phyloP scores from a whole-genome alignment of 1,140 invertebrate species.

The Heliconius himera region DNA sequence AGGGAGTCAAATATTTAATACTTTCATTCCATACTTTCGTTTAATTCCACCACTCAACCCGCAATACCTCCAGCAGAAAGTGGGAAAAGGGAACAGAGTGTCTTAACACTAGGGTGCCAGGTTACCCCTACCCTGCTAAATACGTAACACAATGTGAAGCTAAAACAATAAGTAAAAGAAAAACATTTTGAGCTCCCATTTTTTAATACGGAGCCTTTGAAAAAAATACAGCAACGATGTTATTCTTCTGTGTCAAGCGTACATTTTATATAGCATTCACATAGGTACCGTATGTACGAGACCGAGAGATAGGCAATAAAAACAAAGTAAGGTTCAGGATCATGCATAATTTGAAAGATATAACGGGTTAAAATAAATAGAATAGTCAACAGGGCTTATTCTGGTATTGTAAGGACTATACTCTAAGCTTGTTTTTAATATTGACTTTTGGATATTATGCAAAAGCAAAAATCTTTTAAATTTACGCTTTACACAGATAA shows the following conservation, averaged over 20 bases:
- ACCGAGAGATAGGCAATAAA: background rate
- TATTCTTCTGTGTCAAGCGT: background rate
- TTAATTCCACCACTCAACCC: too few species aligned
- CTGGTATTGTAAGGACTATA: background rate
- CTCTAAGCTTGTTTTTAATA: background rate
- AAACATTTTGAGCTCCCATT: background rate
- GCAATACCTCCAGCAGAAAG: too few species aligned
- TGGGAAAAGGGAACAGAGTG: too few species aligned
- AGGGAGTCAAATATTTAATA: too few species aligned
- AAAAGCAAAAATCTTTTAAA: background rate
- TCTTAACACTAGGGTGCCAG: too few species aligned
- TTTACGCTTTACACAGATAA: background rate
- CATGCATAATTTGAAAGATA: slow-evolving; percentile 7
- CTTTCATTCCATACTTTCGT: too few species aligned
- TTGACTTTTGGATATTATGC: too few species aligned
- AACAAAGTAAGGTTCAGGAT: background rate
- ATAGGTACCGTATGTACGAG: background rate
- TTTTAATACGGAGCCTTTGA: background rate
- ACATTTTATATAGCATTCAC: background rate
- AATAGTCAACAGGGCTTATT: background rate
- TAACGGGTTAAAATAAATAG: background rate
- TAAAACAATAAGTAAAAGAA: background rate
- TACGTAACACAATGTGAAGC: too few species aligned
- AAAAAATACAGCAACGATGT: background rate
- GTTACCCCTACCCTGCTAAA: too few species aligned